Evolutionary conservation across 2,113 vertebrate species (phyloP), one percentile per base, ranked within the genome.

Genomic region (Callaeas wilsoni): DNA sequence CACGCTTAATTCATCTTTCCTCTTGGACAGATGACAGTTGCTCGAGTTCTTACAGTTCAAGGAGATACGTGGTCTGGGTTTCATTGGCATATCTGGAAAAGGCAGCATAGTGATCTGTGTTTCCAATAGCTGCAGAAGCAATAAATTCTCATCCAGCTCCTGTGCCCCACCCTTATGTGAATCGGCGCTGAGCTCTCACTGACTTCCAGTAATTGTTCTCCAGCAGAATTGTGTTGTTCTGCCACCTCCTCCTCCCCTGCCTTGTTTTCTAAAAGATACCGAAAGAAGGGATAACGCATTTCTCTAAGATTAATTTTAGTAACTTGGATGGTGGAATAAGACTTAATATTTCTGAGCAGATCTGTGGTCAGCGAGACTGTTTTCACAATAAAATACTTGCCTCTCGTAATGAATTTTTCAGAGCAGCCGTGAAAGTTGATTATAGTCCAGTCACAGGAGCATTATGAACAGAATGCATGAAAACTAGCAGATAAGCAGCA

Each of bases 151-250:
- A 35, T 87, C 62, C 62, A 57, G n/a, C 62, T 68, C 17, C 42
- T 60, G 76, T 89, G 80, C 81, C 63, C 77, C 92, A 90, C 96
- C 93, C 92, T 79, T 62, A 52, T 47, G 50, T 6, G 13, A 57
- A 41, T 49, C 41, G 44, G n/a, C 87, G 46, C 42, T 65, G 7
- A 73, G 18, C 39, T 86, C 76, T 90, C 75, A 9, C 87, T 83
- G 84, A 85, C 50, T 96, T 97, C 93, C 92, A 64, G 60, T 56
- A 82, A 93, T 96, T 97, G 74, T 94, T 96, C 55, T 73, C 21
- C 33, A 93, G 68, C 78, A 91, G 41, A 79, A 9, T 77, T 83
- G 46, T 80, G 73, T 3, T 80, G 56, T 80, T 93, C 64, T 93
- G 79, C 47, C 77, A 53, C 71, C 50, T 86, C 15, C 75, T 85